A percentile compares a stretch with the other conserved stretches of the same genome.
Conservation (phyloP, 2,113 vertebrate species). For the Halcyon malimbica region DNA sequence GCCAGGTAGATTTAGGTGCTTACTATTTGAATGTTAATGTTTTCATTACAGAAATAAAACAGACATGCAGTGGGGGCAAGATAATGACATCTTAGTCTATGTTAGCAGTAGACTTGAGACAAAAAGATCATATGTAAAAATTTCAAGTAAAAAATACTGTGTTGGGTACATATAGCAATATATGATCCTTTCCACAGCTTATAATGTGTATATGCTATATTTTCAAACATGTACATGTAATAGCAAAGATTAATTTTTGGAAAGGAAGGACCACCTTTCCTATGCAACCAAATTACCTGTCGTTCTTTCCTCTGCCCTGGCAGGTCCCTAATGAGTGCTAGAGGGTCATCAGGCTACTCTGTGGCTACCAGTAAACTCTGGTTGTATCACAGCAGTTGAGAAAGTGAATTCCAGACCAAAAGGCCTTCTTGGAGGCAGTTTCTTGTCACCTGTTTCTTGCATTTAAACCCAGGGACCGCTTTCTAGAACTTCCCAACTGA, state of each 20-base stretch:
- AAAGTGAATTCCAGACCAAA: background rate
- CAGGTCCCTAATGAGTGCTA: background rate
- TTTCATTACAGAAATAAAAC: background rate
- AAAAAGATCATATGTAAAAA: background rate
- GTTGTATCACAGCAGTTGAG: background rate
- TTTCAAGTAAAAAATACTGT: background rate
- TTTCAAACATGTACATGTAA: background rate
- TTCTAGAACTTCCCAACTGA: background rate
- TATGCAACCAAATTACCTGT: background rate
- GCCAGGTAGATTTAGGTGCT: background rate
- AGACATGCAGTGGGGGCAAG: fast-evolving
- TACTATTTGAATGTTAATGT: background rate
- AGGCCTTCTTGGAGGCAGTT: background rate
- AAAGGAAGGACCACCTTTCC: background rate
- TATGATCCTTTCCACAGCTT: background rate
- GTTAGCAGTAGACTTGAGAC: background rate
- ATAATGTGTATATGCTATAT: background rate
- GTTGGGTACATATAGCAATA: background rate
- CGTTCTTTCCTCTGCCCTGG: background rate
- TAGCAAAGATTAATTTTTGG: background rate
- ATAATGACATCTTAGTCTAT: background rate
- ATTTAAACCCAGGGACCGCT: background rate
- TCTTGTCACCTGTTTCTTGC: background rate
- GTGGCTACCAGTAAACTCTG: background rate
- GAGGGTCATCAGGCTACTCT: background rate